Conservation (phyloP, 2,888 invertebrate genomes). For the Rhyacophila evoluta region DNA sequence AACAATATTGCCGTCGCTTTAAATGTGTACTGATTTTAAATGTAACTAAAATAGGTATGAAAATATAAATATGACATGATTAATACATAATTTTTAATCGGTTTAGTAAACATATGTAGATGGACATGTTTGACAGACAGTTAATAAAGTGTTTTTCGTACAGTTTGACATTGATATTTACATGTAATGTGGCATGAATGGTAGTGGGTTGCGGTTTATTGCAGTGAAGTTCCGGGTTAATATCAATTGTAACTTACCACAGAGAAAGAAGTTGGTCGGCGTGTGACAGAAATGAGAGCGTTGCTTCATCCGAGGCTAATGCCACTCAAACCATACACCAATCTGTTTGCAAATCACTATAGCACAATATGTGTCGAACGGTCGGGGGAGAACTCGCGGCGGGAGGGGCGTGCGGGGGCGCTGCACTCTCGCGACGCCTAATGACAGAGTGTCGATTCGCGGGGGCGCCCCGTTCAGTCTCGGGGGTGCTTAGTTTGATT, state of each 20-base stretch:
- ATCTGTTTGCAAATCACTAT: slow-evolving; percentile 34
- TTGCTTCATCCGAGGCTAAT: slow-evolving; percentile 52
- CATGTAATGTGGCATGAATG: too few relatives aligned
- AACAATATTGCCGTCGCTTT: too few relatives aligned
- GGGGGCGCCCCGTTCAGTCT: slow-evolving; percentile 32
- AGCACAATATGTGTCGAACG: slow-evolving; percentile 33
- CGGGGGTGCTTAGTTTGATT: slow-evolving; percentile 32
- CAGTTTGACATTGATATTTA: too few relatives aligned
- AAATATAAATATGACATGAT: too few relatives aligned
- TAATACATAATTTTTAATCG: too few relatives aligned
- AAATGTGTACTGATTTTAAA: too few relatives aligned
- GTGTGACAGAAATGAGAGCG: slow-evolving; percentile 37
- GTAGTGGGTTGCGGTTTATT: too few relatives aligned
- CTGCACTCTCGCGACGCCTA: slow-evolving; percentile 24
- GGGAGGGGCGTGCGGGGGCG: slow-evolving; percentile 13
- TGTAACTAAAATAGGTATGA: too few relatives aligned
- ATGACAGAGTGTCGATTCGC: slow-evolving; percentile 9
- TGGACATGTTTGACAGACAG: too few relatives aligned
- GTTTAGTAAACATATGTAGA: too few relatives aligned
- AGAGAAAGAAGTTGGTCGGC: slow-evolving; percentile 34
- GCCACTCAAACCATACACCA: slow-evolving; percentile 49
- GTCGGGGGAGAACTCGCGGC: slow-evolving; percentile 26
- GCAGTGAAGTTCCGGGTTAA: too few relatives aligned
- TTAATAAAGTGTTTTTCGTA: too few relatives aligned
- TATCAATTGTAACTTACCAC: slow-evolving; percentile 36